Percentiles rank a stretch among this genome's conserved stretches.
Evolutionary conservation across 1,140 invertebrate genomes (phyloP).

Genomic region (Cephus cinctus): DNA sequence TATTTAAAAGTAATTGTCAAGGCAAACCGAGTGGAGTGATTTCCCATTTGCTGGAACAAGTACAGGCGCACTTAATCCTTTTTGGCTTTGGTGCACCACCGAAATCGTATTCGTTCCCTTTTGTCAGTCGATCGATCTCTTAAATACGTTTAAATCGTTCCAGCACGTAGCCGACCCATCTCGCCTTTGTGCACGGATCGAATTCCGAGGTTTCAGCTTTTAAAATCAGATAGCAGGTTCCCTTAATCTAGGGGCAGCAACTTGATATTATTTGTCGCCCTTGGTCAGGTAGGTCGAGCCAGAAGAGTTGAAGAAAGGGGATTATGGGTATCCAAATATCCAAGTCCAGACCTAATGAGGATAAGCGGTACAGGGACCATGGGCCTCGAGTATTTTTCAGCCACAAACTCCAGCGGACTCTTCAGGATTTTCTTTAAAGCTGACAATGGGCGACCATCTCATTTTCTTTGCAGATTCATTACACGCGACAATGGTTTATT

Average conservation of each 20-base stretch:
- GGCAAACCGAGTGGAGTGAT: too few relatives aligned
- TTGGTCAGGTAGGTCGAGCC: constrained; percentile 36
- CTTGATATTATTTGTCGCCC: constrained; percentile 44
- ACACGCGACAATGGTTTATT: constrained; percentile 41
- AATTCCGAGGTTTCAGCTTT: constrained; percentile 16
- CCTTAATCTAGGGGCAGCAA: constrained; percentile 18
- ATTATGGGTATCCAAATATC: constrained; percentile 51
- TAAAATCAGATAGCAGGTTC: constrained; percentile 30
- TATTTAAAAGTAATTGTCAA: too few relatives aligned
- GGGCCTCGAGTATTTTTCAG: constrained; percentile 16
- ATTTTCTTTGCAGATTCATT: constrained; percentile 32
- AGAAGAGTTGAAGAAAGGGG: constrained; percentile 32
- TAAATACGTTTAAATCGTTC: too few relatives aligned
- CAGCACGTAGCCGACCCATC: too few relatives aligned
- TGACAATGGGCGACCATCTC: constrained; percentile 15
- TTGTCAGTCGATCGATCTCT: too few relatives aligned
- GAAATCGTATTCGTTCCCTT: too few relatives aligned
- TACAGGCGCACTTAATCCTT: too few relatives aligned
- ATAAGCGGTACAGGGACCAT: constrained; percentile 21
- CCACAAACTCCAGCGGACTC: not conserved
- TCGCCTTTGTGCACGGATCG: constrained; percentile 13
- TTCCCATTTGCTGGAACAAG: too few relatives aligned
- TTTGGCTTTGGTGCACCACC: too few relatives aligned
- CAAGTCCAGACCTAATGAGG: constrained; percentile 35
- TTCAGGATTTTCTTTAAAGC: not conserved